Evolutionary conservation across 2,113 vertebrate genomes (phyloP).

Genomic region (Neolamprologus caudopunctatus): DNA sequence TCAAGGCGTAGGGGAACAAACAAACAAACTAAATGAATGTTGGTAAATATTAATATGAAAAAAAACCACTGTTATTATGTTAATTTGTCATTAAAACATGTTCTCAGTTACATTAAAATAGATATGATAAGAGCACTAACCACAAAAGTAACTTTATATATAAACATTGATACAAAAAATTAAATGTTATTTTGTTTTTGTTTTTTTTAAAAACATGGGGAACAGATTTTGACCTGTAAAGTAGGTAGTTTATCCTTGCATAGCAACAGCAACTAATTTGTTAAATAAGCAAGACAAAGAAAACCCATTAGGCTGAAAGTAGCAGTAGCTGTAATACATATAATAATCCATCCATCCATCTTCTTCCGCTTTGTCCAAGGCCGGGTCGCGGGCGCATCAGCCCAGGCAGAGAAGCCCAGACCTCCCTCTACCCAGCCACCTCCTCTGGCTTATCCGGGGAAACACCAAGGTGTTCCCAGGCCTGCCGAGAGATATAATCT

Average conservation of each 20-base stretch:
- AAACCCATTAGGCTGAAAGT: neutral
- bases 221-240: neutral
- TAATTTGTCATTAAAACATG: neutral
- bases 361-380: neutral
- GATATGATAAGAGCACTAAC: neutral
- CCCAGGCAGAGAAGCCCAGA: neutral
- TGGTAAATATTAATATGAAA: neutral
- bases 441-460: fast-evolving
- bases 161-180: neutral
- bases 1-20: neutral
- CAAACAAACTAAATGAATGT: neutral
- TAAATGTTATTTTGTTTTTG: neutral
- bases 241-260: neutral
- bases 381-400: fast-evolving
- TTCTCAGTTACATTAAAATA: neutral
- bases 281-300: neutral
- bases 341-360: neutral
- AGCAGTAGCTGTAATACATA: neutral
- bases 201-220: neutral
- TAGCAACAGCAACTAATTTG: neutral
- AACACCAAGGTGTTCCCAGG: neutral
- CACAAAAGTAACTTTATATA: neutral
- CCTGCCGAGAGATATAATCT: neutral
- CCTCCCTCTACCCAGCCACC: neutral
- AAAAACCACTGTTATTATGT: fast-evolving